A percentile compares a stretch with the other conserved stretches of the same genome.
phyloP scores from a whole-genome alignment of 2,888 invertebrate species.

The Sphaerophoria rueppellii region DNA sequence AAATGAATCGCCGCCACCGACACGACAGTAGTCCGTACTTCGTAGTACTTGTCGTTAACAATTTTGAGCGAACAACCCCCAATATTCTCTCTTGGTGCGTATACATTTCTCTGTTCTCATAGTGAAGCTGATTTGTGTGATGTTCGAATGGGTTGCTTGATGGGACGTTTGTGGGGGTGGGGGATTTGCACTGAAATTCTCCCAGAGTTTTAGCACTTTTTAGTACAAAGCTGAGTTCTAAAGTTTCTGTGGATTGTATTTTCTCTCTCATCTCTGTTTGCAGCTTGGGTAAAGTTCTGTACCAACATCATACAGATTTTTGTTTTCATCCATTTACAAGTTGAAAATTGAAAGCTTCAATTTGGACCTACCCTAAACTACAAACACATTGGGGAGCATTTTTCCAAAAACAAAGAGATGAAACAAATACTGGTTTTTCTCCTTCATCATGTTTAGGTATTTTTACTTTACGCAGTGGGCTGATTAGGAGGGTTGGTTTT shows the following conservation, averaged over 20 bases:
- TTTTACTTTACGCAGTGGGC: constrained; percentile 18
- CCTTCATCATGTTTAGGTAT: background rate
- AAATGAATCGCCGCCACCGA: constrained; percentile 22
- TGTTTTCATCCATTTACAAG: background rate
- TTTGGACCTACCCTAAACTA: constrained; percentile 53
- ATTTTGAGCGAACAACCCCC: background rate
- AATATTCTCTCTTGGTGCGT: constrained; percentile 45
- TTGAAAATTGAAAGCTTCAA: constrained; percentile 38
- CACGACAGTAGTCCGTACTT: no score
- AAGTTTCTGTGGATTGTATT: constrained; percentile 32
- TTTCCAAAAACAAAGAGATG: no score
- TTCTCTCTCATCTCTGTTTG: constrained; percentile 14
- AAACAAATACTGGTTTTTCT: constrained; percentile 52
- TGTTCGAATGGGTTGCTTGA: background rate
- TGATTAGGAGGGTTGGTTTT: constrained; percentile 23
- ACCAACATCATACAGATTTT: background rate
- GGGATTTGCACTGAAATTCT: constrained; percentile 54
- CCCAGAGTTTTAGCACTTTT: constrained; percentile 3
- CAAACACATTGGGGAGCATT: constrained; percentile 16
- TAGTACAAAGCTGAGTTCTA: constrained; percentile 7
- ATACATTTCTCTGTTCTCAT: constrained; percentile 25
- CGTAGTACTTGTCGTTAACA: background rate
- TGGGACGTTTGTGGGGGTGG: constrained; percentile 25
- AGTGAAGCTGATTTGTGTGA: constrained; percentile 15
- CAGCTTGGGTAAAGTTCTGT: background rate